Base-by-base conservation (phyloP, 2,888 invertebrate species). In the Brenthis daphne region DNA sequence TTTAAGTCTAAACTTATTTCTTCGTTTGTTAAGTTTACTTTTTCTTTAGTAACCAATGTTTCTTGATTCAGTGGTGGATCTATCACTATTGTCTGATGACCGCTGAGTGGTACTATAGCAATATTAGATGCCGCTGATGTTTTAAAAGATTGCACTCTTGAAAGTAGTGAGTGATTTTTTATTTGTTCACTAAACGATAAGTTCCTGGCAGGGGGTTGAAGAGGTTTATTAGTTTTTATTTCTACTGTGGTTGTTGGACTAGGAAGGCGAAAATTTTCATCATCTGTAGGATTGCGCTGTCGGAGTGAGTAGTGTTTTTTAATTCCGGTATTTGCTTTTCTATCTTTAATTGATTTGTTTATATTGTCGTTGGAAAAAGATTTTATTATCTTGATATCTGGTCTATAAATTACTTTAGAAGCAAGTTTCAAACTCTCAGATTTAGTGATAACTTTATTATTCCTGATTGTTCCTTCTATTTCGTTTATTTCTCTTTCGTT, bases 41-140 rank as follows among this genome's bases (percentile, higher is more conserved):
- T 55, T 51, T 72, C 65, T 65, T 57, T 66, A 13, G 13, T 43
- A 29, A 64, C 37, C 12, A 60, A n/a, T 24, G 65, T 11, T 5
- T 69, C 57, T 73, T 75, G 70, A 65, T 72, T 80, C 47, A 91
- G 74, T 14, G 92, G 92, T 71, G 93, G 92, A 80, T 93, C 86
- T 68, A 93, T 89, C 37, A 93, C 88, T 75, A 93, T 90, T n/a
- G 93, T 93, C 85, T 93, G 93, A 78, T 93, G 93, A 58, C 93
- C 93, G 75, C 93, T 93, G 71, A 93, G 79, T 57, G 93, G 93
- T 54, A 93, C 85, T 64, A 93, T 86, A 67, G 89, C 85, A 70
- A 93, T 89, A 75, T 87, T 90, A n/a, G 90, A 89, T 73, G 91
- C 88, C n/a, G 88, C 85, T 4, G 88, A 86, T 70, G 91, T 90